Evolutionary conservation across 37 sponge, comb jelly and placozoan species (phyloP), one percentile per base, ranked within the genome.

Genomic region (Mnemiopsis leidyi): DNA sequence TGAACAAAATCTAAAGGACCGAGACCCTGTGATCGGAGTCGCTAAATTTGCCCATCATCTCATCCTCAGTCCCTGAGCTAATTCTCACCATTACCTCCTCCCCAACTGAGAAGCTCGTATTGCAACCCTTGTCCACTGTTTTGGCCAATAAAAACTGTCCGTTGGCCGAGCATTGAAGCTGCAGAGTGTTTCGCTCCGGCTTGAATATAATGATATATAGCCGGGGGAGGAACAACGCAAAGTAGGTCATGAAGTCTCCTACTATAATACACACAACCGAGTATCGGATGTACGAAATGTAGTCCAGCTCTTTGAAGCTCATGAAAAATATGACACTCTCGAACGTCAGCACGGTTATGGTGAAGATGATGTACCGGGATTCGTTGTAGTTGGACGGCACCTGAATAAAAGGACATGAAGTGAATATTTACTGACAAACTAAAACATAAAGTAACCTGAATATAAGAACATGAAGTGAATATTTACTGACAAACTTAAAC

Each of bases 281-380:
- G 36, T 85, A 85, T 26, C 35, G 39, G 24, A 85, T 85, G 90
- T 85, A 85, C 61, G 21, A 23, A 26, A 32, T 85, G 90, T 85
- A 85, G 90, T 85, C 90, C n/a, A 85, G 90, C 38, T 85, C 36
- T 33, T 85, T 85, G 90, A 85, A 85, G 31, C 33, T 85, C 90
- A 85, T 85, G 90, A 85, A 85, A 33, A 85, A 85, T 28, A 37
- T 85, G 29, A 85, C 35, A 23, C 61, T 40, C 61, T 85, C 90
- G 61, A 85, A 85, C n/a, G 35, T 23, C 29, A 85, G 90, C 23
- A 85, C 25, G 90, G 90, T 85, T 35, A 85, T 85, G 25, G 90
- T 85, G 61, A 85, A 85, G 61, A 85, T 35, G 2, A 85, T 85
- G 90, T 85, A 85, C 0, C 90, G 61, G 0, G 90, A 85, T 38